These are phyloP conservation scores for Drosophila repleta DNA, from an alignment of 1,140 invertebrate species.

Conservation along the genomic window DNA sequence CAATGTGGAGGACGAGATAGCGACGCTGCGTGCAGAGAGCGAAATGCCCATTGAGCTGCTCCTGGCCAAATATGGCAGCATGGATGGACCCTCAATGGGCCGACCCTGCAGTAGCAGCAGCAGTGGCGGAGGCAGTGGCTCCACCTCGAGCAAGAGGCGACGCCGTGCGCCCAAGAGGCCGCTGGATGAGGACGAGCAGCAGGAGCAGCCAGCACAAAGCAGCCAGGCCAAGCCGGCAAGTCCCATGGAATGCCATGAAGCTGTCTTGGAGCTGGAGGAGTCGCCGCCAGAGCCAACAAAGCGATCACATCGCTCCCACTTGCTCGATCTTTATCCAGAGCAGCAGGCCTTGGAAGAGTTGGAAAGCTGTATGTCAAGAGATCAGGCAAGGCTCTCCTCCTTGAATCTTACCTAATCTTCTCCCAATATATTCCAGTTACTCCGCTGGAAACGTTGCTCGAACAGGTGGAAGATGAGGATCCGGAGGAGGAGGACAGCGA, in stretches of 20 bases:
- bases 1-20: slow-evolving; percentile 94
- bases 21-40: slow-evolving; percentile 92
- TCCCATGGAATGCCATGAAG: neutral
- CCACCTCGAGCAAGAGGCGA: slow-evolving; percentile 17
- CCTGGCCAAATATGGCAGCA: slow-evolving; percentile 86
- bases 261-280: neutral
- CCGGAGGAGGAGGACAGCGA: slow-evolving; percentile 92
- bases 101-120: slow-evolving; percentile 27
- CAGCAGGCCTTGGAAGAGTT: slow-evolving; percentile 38
- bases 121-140: slow-evolving; percentile 8
- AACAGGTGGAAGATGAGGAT: slow-evolving; percentile 89
- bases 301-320: slow-evolving; percentile 76
- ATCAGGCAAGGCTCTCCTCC: too few relatives aligned
- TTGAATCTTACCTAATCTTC: too few relatives aligned
- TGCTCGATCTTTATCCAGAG: slow-evolving; percentile 76
- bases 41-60: slow-evolving; percentile 98
- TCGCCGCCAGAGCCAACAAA: slow-evolving; percentile 29
- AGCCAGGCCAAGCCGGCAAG: slow-evolving; percentile 1
- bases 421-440: slow-evolving; percentile 66
- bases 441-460: slow-evolving; percentile 87
- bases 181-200: slow-evolving; percentile 24
- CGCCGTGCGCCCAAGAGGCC: slow-evolving; percentile 50
- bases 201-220: neutral
- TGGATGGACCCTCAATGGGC: slow-evolving; percentile 5
- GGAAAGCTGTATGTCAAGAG: slow-evolving; percentile 49